Evolutionary conservation across 2,113 vertebrate genomes (phyloP), one percentile per base, ranked within the genome.

Genomic region (Salvator merianae): DNA sequence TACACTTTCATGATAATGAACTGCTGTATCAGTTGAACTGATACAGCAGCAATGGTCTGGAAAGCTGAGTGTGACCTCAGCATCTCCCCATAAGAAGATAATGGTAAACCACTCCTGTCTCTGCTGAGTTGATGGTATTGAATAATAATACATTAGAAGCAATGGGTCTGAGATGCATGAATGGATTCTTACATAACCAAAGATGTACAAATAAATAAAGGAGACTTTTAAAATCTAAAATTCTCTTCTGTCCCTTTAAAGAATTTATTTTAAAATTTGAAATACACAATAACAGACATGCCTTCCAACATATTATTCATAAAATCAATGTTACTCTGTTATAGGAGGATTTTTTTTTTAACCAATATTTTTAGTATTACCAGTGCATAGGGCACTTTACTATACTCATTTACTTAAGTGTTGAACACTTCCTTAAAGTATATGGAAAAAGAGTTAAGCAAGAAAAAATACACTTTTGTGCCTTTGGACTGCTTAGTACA

Each of bases 401-500:
- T 0, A 77, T 68, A 55, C 32, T 72, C 9, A 5, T 74, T 83
- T 50, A 63, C 1, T 36, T 63, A 13, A 82, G 26, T 2, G 1
- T 40, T 68, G 55, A 81, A 24, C 0, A 2, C 88, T 6, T 34
- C 36, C 88, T 88, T 90, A 47, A 87, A 38, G 22, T 55, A 82
- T 30, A 72, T 53, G 77, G 32, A 86, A 34, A 86, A 89, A 74
- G 77, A 18, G 82, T 7, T 81, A 43, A 79, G 3, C 86, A 7
- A 36, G 22, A 86, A 0, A 47, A 26, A 30, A 84, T 34, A 13
- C 77, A 88, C 75, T 2, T 83, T 91, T 72, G 69, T 59, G 83
- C 4, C n/a, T 87, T 71, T 83, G 77, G 72, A 59, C 32, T 71
- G 83, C 87, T 8, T 87, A 83, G 80, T 24, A 83, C 53, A 84